Base-by-base conservation (phyloP, 2,888 invertebrate species). In the Stenurella melanura region DNA sequence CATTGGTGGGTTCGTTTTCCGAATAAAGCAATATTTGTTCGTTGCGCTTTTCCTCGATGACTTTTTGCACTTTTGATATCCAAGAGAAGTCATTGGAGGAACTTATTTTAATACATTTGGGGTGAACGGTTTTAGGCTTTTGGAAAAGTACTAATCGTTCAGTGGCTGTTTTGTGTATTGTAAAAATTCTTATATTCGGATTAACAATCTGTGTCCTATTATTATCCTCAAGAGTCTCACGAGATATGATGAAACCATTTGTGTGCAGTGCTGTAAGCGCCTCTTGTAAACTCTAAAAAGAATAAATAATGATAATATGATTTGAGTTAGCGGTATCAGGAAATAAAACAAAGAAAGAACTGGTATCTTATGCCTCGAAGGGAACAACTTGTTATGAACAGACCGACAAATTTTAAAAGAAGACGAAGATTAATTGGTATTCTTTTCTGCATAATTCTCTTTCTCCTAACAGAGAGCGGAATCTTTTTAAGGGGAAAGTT, bases 1-100 rank as follows among this genome's bases (percentile, higher is more conserved):
- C 99, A 86, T 92, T 96, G 9, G 93, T 90, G 3, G 91, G 90
- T 73, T 94, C 93, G 80, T 93, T 92, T 87, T 94, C 92, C 0
- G 93, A 90, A 67, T 82, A 85, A 18, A 95, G 92, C 0, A 97
- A 87, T 0, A 95, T 90, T 30, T 82, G 78, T 17, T 76, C 58
- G 0, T 94, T 88, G 84, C 92, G 92, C 75, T 85, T 80, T 11
- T 80, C 80, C 78, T 87, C 87, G 0, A 88, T 21, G 0, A 83
- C 83, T 21, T 85, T 83, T 83, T 90, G 88, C 9, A 90, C 74
- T 83, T 90, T 89, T 61, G 91, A 90, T 19, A 93, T 86, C 93
- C 93, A 93, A 9, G 66, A 21, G 56, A 80, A 76, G 0, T 78
- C 70, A 5, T 66, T 66, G 2, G 71, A 58, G 11, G 78, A 74